These are phyloP conservation scores for Ellobium chinense DNA, from an alignment of 2,888 invertebrate genomes.

Conservation along the genomic window DNA sequence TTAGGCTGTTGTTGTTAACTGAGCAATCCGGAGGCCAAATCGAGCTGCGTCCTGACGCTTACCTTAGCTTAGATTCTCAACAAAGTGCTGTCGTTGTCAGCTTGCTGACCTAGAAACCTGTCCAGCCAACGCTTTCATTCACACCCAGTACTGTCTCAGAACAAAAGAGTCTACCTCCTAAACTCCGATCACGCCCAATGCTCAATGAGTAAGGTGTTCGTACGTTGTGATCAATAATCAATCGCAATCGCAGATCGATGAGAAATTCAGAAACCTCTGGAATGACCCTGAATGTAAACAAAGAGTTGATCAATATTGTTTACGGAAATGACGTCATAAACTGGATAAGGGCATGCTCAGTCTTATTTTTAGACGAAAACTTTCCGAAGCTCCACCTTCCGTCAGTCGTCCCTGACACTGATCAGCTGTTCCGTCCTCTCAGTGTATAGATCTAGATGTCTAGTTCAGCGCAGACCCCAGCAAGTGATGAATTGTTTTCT, in stretches of 20 bases:
- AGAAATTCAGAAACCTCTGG: not conserved
- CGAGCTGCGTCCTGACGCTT: no score
- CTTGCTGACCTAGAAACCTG: conserved; percentile 33
- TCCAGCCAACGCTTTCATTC: not conserved
- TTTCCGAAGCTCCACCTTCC: not conserved
- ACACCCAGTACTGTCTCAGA: not conserved
- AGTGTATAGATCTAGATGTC: no score
- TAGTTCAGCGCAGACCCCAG: no score
- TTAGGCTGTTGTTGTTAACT: no score
- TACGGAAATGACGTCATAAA: conserved; percentile 41
- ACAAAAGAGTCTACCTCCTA: not conserved
- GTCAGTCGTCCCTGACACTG: no score
- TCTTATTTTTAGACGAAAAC: not conserved
- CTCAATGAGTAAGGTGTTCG: not conserved
- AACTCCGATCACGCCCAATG: not conserved
- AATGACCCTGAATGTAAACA: conserved; percentile 37
- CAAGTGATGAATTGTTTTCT: no score
- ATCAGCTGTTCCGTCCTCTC: no score
- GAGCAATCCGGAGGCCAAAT: no score
- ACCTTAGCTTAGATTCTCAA: no score
- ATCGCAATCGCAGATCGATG: not conserved
- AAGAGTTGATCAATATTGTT: conserved; percentile 35
- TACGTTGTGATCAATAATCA: not conserved
- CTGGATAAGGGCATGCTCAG: not conserved
- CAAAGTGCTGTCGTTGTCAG: no score